Evolutionary conservation across 1,140 invertebrate genomes (phyloP).

Genomic region (Rhyzopertha dominica): DNA sequence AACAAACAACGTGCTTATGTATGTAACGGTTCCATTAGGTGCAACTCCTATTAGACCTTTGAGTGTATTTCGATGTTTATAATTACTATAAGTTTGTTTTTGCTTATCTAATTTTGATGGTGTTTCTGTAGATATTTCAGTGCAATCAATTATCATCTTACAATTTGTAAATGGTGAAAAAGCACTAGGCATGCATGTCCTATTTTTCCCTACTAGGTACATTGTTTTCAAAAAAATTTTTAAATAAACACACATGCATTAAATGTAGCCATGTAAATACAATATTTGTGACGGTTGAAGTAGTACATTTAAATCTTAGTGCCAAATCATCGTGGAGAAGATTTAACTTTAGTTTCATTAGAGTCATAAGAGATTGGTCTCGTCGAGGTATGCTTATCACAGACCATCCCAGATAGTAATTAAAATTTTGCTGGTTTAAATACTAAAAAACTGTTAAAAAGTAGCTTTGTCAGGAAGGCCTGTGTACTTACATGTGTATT

Average conservation of each 20-base stretch:
- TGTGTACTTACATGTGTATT: no score
- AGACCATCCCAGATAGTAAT: conserved; percentile 13
- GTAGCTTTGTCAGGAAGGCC: conserved; percentile 6
- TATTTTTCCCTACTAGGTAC: conserved; percentile 7
- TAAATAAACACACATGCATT: conserved; percentile 16
- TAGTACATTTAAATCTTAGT: conserved; percentile 3
- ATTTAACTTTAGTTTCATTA: conserved; percentile 18
- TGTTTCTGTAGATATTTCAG: conserved; percentile 16
- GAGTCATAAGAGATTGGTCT: conserved; percentile 14
- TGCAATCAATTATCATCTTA: conserved; percentile 24
- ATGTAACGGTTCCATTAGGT: conserved; percentile 27
- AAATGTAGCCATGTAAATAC: conserved; percentile 8
- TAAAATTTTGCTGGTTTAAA: conserved; percentile 7
- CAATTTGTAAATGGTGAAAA: conserved; percentile 26
- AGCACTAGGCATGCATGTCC: conserved; percentile 18
- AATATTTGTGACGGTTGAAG: conserved; percentile 11
- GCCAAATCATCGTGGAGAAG: conserved; percentile 17
- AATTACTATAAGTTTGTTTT: conserved; percentile 19
- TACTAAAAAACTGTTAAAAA: conserved; percentile 12
- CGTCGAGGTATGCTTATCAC: conserved; percentile 9
- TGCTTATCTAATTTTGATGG: conserved; percentile 16
- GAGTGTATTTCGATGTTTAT: conserved; percentile 22
- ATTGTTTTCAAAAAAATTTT: conserved; percentile 4
- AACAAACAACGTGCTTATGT: conserved; percentile 22
- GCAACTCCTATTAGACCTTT: conserved; percentile 23